These are phyloP conservation scores for Laupala kohalensis DNA, from an alignment of 1,140 invertebrate genomes.

Conservation along the genomic window DNA sequence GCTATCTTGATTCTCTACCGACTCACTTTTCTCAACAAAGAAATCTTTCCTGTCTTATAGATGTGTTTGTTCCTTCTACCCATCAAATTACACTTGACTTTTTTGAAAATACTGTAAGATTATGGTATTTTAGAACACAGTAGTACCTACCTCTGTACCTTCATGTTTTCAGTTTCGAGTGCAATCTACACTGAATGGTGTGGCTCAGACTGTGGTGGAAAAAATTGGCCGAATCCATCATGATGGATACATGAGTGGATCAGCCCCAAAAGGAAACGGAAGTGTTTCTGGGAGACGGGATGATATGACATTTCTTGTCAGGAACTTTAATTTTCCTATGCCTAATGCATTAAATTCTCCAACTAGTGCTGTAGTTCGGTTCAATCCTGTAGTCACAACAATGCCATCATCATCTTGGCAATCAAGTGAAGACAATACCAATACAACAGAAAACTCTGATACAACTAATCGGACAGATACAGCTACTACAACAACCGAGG, in stretches of 20 bases:
- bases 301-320: constrained; percentile 71
- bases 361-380: constrained; percentile 31
- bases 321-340: constrained; percentile 74
- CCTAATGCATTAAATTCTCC: constrained; percentile 43
- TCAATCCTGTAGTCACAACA: constrained; percentile 42
- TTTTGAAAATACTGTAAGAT: no score
- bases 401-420: constrained; percentile 15
- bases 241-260: constrained; percentile 57
- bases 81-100: background rate
- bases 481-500: constrained; percentile 7
- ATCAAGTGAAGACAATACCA: constrained; percentile 5
- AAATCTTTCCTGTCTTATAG: no score
- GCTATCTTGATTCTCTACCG: no score
- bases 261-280: constrained; percentile 14
- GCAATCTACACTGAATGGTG: constrained; percentile 64
- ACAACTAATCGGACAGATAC: background rate
- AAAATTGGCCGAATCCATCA: constrained; percentile 74
- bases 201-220: constrained; percentile 77
- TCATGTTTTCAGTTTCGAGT: constrained; percentile 51
- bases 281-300: constrained; percentile 38
- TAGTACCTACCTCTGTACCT: constrained; percentile 2
- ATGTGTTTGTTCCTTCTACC: background rate
- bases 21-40: no score
- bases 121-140: no score
- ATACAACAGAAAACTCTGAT: constrained; percentile 2